Evolutionary conservation across 2,888 invertebrate species (phyloP), one percentile per base, ranked within the genome.

Genomic region (Ametastegia equiseti): DNA sequence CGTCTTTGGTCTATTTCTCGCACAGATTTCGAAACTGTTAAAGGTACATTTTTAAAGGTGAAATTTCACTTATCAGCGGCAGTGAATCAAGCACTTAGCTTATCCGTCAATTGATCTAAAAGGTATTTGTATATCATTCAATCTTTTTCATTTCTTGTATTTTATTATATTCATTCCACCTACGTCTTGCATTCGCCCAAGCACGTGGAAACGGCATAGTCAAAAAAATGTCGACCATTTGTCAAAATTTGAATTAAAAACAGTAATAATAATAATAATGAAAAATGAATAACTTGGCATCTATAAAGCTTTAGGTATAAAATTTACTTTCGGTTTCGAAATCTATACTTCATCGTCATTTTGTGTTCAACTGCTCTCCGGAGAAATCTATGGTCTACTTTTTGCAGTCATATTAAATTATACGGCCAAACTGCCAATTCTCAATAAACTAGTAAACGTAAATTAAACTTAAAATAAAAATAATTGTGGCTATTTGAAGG

Each of bases 1-100:
- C 87, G 88, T 89, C 90, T 90, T 90, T 90, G 90, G 90, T 89
- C 86, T 86, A 81, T 84, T 69, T 81, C 60, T 78, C 39, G 60
- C n/a, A 63, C 45, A 78, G 45, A 78, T 78, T 78, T 78, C 60
- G 45, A 78, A 57, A 78, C 78, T 42, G 7, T 42, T n/a, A 63
- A 63, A 60, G 60, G 60, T 60, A 42, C 60, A 45, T 63, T 15
- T 39, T 39, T n/a, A n/a, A n/a, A n/a, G n/a, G n/a, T n/a, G n/a
- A n/a, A n/a, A n/a, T 60, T 60, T 27, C 65, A 67, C 36, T 71
- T 30, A 45, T 2, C 36, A 42, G 39, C 63, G 60, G 78, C 78
- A 78, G 78, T 78, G 42, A 42, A 23, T 78, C 60, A 42, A 45
- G 42, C 60, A 78, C 30, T 78, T 60, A 19, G 60, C 60, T n/a